phyloP scores from a whole-genome alignment of 1,140 invertebrate genomes.

The Drosophila parvula region DNA sequence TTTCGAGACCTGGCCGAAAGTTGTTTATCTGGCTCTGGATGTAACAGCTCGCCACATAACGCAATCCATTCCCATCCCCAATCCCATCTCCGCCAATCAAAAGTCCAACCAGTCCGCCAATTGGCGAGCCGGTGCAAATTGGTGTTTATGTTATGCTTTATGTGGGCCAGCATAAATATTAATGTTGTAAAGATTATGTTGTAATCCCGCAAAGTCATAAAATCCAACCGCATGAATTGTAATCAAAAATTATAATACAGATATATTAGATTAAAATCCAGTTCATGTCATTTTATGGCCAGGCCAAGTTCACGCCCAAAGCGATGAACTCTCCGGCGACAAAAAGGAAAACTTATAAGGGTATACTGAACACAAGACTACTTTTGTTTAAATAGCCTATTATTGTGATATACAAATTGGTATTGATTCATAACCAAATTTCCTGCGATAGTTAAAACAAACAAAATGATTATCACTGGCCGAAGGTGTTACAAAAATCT shows the following conservation, averaged over 20 bases:
- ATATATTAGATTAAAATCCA: constrained; percentile 40
- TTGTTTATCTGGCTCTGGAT: constrained; percentile 55
- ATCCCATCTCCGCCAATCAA: constrained; percentile 27
- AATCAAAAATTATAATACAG: constrained; percentile 43
- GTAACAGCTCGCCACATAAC: constrained; percentile 50
- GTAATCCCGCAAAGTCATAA: constrained; percentile 56
- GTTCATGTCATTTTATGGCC: constrained; percentile 31
- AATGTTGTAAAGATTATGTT: constrained; percentile 57
- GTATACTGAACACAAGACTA: constrained; percentile 5
- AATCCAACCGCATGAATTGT: constrained; percentile 55
- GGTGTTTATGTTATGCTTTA: constrained; percentile 61
- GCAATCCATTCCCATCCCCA: constrained; percentile 42
- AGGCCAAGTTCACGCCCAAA: constrained; percentile 48
- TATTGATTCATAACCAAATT: constrained; percentile 42
- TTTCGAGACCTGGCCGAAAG: constrained; percentile 57
- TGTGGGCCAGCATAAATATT: constrained; percentile 75
- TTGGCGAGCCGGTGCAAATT: constrained; percentile 63
- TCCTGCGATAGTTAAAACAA: constrained; percentile 21
- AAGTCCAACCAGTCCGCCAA: constrained; percentile 38
- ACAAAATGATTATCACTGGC: background rate
- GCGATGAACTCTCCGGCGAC: background rate
- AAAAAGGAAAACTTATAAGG: background rate
- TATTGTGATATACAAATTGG: constrained; percentile 41
- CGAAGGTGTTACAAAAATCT: constrained; percentile 15
- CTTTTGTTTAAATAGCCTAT: constrained; percentile 12